Evolutionary conservation across 2,888 invertebrate genomes (phyloP), one percentile per base, ranked within the genome.

Genomic region (Teleogryllus oceanicus): DNA sequence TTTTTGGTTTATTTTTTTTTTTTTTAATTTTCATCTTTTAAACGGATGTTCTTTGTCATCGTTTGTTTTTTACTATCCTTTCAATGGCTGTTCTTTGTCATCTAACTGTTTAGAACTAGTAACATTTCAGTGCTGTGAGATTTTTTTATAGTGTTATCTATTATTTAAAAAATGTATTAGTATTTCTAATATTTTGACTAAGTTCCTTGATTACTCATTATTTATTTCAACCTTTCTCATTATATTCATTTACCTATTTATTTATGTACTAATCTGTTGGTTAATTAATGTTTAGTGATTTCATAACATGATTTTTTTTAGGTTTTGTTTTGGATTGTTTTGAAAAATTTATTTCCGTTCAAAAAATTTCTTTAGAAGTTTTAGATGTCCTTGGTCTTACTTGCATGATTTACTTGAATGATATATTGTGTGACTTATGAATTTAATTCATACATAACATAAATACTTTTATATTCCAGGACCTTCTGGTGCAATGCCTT

Each of bases 401-500:
- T 20, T 74, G 74, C 74, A 74, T 74, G 74, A 37, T 37, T 37
- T 37, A 37, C 5, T 37, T 37, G 8, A 37, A 37, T 37, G 4
- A 37, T 20, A 76, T 16, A 76, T 24, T 24, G 37, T 12, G 37
- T 24, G 13, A 13, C 4, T 20, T 51, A 13, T 11, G 18, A 77
- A 62, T 78, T 21, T 12, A 16, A 16, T 37, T 37, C 37, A 8
- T 37, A 8, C 37, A 37, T 37, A 37, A 37, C 8, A 37, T 8
- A 8, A 37, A 37, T 37, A 37, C 37, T 37, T 37, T 37, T 37
- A 8, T 37, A 37, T 62, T 62, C 75, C 88, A 92, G 94, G 93
- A 87, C 92, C 93, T 88, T 93, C 93, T 82, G 92, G 93, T 89
- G 90, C 92, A 89, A 92, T 92, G 87, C 93, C 94, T 82, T 94